Base-by-base conservation (phyloP, 2,888 invertebrate species). In the Baccha elongata region DNA sequence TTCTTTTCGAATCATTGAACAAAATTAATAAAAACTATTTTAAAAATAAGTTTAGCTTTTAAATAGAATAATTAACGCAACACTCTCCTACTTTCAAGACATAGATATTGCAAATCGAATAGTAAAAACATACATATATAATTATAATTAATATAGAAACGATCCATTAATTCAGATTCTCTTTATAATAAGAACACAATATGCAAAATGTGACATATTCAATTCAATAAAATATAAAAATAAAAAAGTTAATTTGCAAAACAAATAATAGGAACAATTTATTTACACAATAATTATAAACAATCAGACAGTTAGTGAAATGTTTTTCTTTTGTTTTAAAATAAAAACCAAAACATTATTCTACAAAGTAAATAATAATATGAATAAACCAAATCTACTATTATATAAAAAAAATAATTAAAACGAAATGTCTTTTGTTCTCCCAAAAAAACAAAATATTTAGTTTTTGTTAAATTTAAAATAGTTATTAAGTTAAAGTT, bases 191-290 rank as follows among this genome's bases (percentile, higher is more conserved):
- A 55, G 3, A 46, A 55, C 67, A 73, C 71, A 84, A 32, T 8
- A 32, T 7, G 8, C 52, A 83, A 58, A 62, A 19, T 15, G 3
- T 58, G 15, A 74, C 46, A 50, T 65, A 55, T 42, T 50, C 23
- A 29, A 55, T 40, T 53, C 44, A 68, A 23, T 37, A 50, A 60
- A 11, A 46, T 21, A 37, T 7, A 26, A 19, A 29, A 55, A 60
- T 60, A 69, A 64, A 68, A 84, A 85, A 53, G 78, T 83, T 85
- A 84, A 81, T 86, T 68, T 75, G 50, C 67, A 72, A 79, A 71
- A 67, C 69, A 64, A 78, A 73, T 84, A 53, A 67, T 72, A 62
- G 62, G 35, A 84, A 79, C 32, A 53, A 50, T 42, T 60, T 75
- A 52, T 73, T 48, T 52, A 44, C 69, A 80, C 50, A 26, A 53